A percentile compares a stretch with the other conserved stretches of the same genome.
Evolutionary conservation across 2,113 vertebrate species (phyloP).

Genomic region (Agapornis roseicollis): DNA sequence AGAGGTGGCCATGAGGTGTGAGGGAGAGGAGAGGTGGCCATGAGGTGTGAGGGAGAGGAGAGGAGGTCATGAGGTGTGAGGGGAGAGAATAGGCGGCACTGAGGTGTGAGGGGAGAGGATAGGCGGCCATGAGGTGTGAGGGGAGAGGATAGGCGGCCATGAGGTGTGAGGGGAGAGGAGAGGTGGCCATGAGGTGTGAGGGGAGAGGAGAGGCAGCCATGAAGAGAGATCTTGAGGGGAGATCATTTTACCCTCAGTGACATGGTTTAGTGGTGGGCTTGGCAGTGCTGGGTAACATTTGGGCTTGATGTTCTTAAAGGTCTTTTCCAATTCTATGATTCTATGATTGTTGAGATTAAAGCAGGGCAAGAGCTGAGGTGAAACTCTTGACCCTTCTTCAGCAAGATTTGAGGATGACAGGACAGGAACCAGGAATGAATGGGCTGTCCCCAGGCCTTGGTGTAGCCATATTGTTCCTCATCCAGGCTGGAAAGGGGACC

Average conservation of each 20-base stretch:
- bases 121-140: no score
- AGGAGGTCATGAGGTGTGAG: no score
- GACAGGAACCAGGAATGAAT: accelerated
- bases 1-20: not conserved
- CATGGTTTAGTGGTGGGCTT: not conserved
- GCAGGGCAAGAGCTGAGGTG: not conserved
- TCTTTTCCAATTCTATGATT: not conserved
- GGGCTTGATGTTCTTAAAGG: not conserved
- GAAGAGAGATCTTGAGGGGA: not conserved
- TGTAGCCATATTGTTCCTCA: not conserved
- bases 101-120: not conserved
- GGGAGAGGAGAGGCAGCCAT: not conserved
- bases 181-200: not conserved
- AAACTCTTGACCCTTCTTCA: not conserved
- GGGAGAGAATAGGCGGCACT: no score
- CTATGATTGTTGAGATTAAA: not conserved
- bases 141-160: no score
- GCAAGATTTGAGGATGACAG: not conserved
- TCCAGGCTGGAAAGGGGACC: not conserved
- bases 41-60: no score
- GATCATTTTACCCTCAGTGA: not conserved
- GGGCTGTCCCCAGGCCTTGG: not conserved
- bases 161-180: no score
- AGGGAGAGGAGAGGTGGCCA: not conserved
- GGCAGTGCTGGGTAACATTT: not conserved